Base-by-base conservation (phyloP, 2,888 invertebrate species). In the Plusia festucae region DNA sequence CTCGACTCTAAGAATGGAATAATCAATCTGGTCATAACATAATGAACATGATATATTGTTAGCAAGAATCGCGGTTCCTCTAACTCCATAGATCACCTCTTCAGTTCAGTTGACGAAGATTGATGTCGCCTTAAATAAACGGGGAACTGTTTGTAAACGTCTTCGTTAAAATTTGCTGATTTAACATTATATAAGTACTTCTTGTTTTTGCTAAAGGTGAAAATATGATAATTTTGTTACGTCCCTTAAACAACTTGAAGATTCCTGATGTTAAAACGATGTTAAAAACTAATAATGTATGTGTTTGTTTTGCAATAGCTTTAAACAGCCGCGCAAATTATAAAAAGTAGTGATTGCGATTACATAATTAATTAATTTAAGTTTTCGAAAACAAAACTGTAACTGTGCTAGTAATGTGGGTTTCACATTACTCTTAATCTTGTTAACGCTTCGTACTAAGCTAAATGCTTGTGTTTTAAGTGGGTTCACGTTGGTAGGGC, bases 81-180 rank as follows among this genome's bases (percentile, higher is more conserved):
- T 49, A 68, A 63, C 78, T 78, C 76, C 79, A 82, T 84, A 88
- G 85, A 88, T 88, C 88, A 85, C 83, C 73, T 81, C 72, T 85
- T 85, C 75, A 83, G 83, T 87, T 89, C 73, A 54, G 7, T n/a
- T 64, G 89, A 90, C 90, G 62, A 85, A 90, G 90, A 90, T 89
- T 81, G 86, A 90, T 90, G 86, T 63, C 65, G 55, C 57, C 81
- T 83, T 85, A 83, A 89, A 87, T 84, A 88, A 86, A 75, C 82
- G 59, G 56, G 56, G 16, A 72, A 70, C 69, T 69, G 61, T 58
- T 67, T 65, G 56, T 66, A 79, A 73, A 74, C 63, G 59, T 70
- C 67, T 65, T 62, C 53, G 68, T 69, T 76, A 73, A 76, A 66
- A 78, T 79, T 79, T 76, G 76, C 71, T 78, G 56, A 71, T 71